Evolutionary conservation across 2,888 invertebrate genomes (phyloP).

Genomic region (Saturnia pavonia): DNA sequence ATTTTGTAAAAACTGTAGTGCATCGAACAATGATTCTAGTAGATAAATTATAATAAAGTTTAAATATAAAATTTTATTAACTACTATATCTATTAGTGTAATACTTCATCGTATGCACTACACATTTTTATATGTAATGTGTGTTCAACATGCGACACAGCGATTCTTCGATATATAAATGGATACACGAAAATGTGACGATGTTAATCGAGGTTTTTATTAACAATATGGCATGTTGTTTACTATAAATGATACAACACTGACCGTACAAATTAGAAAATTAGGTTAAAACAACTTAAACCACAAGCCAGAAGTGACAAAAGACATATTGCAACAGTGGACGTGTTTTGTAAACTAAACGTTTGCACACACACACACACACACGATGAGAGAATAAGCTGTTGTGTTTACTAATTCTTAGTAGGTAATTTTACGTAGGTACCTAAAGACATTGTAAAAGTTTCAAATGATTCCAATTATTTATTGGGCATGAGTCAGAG

Average conservation of each 20-base stretch:
- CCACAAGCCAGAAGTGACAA: neutral
- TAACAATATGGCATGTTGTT: neutral
- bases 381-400: neutral
- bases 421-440: neutral
- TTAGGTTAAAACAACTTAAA: neutral
- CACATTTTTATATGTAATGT: neutral
- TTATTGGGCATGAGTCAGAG: constrained; percentile 3
- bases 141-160: neutral
- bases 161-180: neutral
- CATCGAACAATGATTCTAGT: too few relatives aligned
- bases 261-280: neutral
- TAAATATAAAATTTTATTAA: too few relatives aligned
- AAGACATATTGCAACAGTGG: neutral
- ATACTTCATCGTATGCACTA: too few relatives aligned
- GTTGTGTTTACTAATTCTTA: neutral
- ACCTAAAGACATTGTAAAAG: constrained; percentile 1
- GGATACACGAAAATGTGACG: neutral
- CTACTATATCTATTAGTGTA: too few relatives aligned
- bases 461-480: neutral
- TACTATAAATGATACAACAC: neutral
- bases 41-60: too few relatives aligned
- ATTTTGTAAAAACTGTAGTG: too few relatives aligned
- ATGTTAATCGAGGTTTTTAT: neutral
- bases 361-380: too few relatives aligned
- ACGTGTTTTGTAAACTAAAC: neutral